Conservation (phyloP, 2,888 invertebrate genomes). For the Eulithis prunata region DNA sequence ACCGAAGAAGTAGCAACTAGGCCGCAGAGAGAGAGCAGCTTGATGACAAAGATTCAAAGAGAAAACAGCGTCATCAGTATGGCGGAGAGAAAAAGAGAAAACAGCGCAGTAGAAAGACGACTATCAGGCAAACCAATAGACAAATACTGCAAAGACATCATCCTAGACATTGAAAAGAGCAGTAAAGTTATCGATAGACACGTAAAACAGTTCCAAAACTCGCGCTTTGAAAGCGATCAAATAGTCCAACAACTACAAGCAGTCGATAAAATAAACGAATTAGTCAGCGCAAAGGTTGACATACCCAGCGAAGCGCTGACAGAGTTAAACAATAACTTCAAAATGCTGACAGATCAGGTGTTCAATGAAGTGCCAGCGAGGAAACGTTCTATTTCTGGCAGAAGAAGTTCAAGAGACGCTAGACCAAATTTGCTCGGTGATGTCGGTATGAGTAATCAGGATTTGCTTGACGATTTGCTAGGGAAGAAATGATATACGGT, state of each 20-base stretch:
- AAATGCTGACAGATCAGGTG: slow-evolving; percentile 69
- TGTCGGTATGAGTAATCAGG: slow-evolving; percentile 71
- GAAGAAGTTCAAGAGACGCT: slow-evolving; percentile 57
- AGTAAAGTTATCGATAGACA: slow-evolving; percentile 80
- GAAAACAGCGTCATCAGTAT: slow-evolving; percentile 32
- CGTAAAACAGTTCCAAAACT: slow-evolving; percentile 73
- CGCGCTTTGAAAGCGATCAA: slow-evolving; percentile 76
- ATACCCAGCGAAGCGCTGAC: slow-evolving; percentile 63
- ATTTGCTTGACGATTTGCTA: slow-evolving; percentile 71
- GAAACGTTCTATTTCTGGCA: slow-evolving; percentile 67
- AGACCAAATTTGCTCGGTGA: slow-evolving; percentile 66
- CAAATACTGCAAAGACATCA: slow-evolving; percentile 75
- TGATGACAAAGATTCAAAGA: slow-evolving; percentile 48
- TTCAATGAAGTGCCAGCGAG: slow-evolving; percentile 56
- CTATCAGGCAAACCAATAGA: slow-evolving; percentile 65
- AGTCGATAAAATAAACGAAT: slow-evolving; percentile 79
- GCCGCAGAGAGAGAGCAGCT: slow-evolving; percentile 47
- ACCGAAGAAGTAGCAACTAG: slow-evolving; percentile 47
- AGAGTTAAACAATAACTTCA: slow-evolving; percentile 76
- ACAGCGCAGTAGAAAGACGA: slow-evolving; percentile 57
- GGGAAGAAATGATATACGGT: slow-evolving; percentile 74
- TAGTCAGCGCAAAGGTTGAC: slow-evolving; percentile 65
- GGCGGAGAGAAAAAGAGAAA: slow-evolving; percentile 44
- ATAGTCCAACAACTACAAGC: slow-evolving; percentile 77
- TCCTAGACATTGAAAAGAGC: slow-evolving; percentile 75